Percentiles rank a stretch among this genome's conserved stretches.
Conservation (phyloP, 2,797 vertebrate species). For the Anomalospiza imberbis region DNA sequence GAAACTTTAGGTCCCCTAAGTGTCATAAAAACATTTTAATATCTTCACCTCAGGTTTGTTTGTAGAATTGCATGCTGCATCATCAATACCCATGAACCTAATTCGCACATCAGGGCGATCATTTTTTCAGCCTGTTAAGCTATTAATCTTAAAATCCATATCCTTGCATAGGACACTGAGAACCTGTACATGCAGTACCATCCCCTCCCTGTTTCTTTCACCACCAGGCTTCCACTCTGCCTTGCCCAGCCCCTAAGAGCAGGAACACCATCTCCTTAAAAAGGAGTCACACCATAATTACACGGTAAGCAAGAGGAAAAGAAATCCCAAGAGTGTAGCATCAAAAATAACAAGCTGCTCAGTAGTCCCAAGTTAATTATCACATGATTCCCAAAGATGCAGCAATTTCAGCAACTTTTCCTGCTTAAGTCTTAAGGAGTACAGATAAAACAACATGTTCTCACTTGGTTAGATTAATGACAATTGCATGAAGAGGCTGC, state of each 20-base stretch:
- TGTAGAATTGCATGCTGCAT: not conserved
- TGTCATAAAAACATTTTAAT: not conserved
- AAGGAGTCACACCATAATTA: not conserved
- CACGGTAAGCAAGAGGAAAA: not conserved
- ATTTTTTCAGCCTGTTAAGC: not conserved
- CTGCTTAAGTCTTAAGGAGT: not conserved
- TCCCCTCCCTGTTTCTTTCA: not conserved
- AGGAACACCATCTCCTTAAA: not conserved
- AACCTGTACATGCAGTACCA: not conserved
- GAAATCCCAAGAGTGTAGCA: fast-evolving
- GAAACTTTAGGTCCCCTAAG: not conserved
- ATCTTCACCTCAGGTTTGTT: not conserved
- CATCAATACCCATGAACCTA: not conserved
- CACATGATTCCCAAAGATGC: fast-evolving
- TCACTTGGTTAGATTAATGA: not conserved
- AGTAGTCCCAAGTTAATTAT: not conserved
- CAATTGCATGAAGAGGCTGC: not conserved
- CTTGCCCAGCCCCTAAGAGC: not conserved
- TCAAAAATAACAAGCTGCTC: not conserved
- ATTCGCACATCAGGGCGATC: fast-evolving
- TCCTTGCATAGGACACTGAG: fast-evolving
- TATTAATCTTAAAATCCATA: not conserved
- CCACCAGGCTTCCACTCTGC: not conserved
- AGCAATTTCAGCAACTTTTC: not conserved
- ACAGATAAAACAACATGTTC: fast-evolving